phyloP scores from a whole-genome alignment of 2,113 vertebrate species.

The Sigmodon hispidus region DNA sequence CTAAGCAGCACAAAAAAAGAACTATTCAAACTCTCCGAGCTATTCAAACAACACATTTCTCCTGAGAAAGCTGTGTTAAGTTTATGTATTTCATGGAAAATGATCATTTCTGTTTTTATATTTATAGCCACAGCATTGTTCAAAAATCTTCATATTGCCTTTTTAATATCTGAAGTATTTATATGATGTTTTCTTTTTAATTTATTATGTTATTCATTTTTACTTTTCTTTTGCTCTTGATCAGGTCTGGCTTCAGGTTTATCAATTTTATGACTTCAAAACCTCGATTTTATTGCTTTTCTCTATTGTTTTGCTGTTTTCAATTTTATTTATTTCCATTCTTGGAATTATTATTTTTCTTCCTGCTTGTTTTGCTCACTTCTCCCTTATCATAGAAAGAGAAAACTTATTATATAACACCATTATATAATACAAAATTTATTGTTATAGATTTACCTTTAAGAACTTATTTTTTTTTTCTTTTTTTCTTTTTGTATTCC shows the following conservation, averaged over 20 bases:
- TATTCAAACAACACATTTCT: neutral
- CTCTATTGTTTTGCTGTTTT: neutral
- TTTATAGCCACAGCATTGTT: neutral
- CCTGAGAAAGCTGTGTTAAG: neutral
- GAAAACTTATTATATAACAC: conserved; percentile 15
- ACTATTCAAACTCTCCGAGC: neutral
- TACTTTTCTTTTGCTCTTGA: conserved; percentile 21
- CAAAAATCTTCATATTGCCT: neutral
- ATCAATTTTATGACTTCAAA: conserved; percentile 3
- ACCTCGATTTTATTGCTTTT: neutral
- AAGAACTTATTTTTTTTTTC: conserved; percentile 34
- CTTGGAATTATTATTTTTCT: neutral
- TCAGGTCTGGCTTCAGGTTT: neutral
- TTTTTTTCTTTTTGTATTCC: neutral
- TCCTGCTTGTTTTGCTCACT: neutral
- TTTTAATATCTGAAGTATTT: neutral
- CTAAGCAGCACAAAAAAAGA: neutral
- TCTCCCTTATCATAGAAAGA: neutral
- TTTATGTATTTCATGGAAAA: neutral
- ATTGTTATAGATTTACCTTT: neutral
- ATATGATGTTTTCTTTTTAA: neutral
- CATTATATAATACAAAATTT: conserved; percentile 15
- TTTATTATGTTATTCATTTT: neutral
- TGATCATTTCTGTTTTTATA: neutral
- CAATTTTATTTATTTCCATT: neutral